These are phyloP conservation scores for Aporrectodea caliginosa DNA, from an alignment of 1,140 invertebrate genomes.

Conservation along the genomic window DNA sequence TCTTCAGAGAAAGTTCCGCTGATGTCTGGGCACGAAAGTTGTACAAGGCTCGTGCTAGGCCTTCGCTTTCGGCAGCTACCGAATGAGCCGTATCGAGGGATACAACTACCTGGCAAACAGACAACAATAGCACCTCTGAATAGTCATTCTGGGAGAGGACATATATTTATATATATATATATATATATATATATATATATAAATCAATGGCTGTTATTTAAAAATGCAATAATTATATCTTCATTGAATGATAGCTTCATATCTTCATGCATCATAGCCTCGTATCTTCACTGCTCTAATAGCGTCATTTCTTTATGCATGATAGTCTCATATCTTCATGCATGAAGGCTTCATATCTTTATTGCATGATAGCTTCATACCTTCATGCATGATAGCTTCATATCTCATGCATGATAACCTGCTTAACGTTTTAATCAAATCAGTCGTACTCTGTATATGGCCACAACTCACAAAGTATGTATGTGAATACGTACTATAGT, in stretches of 20 bases:
- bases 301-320: not conserved
- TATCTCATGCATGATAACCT: no score
- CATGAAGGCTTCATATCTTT: not conserved
- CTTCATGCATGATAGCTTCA: no score
- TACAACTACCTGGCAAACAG: not conserved
- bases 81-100: not conserved
- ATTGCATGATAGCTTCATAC: not conserved
- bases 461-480: no score
- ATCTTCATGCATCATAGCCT: not conserved
- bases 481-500: no score
- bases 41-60: not conserved
- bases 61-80: not conserved
- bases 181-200: not conserved
- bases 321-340: not conserved
- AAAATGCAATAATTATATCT: no score
- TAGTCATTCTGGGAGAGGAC: not conserved
- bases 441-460: no score
- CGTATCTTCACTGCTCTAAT: not conserved
- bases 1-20: not conserved
- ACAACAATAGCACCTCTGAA: not conserved
- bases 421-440: no score
- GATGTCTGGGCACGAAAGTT: not conserved
- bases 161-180: not conserved
- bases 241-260: no score
- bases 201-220: not conserved